These are phyloP conservation scores for Oreochromis grahami DNA, from an alignment of 2,797 vertebrate species.

Conservation along the genomic window DNA sequence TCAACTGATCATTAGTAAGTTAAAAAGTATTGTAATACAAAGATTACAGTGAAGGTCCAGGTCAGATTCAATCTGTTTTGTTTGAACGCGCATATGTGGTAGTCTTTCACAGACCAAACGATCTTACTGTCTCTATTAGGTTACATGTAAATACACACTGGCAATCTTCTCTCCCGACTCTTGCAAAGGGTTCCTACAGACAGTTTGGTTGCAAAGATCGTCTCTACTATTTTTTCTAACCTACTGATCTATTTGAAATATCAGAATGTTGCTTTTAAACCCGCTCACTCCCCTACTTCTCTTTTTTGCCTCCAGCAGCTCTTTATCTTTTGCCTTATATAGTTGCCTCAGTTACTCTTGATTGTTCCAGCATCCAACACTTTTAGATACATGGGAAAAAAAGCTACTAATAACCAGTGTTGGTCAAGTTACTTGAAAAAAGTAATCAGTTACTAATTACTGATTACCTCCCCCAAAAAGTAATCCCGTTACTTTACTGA, in stretches of 20 bases:
- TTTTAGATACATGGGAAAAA: background rate
- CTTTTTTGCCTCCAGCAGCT: background rate
- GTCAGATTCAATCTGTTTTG: background rate
- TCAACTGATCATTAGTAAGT: background rate
- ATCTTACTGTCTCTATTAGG: background rate
- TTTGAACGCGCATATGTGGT: background rate
- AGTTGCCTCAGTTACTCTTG: background rate
- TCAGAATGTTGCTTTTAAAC: background rate
- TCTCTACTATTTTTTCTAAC: background rate
- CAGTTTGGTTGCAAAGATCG: background rate
- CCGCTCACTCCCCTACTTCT: background rate
- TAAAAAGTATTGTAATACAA: background rate
- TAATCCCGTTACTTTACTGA: too few species aligned
- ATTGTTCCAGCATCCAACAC: background rate
- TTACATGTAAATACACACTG: background rate
- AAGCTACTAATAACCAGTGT: too few species aligned
- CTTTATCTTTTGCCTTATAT: background rate
- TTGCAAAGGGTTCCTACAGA: background rate
- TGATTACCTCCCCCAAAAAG: too few species aligned
- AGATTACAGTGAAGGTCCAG: background rate
- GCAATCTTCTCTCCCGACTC: background rate
- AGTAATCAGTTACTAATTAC: too few species aligned
- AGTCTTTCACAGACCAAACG: background rate
- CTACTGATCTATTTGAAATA: background rate
- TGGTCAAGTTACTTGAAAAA: too few species aligned